A percentile compares a stretch with the other conserved stretches of the same genome.
These are phyloP conservation scores for Ctena decussata DNA, from an alignment of 2,888 invertebrate genomes.

Conservation along the genomic window DNA sequence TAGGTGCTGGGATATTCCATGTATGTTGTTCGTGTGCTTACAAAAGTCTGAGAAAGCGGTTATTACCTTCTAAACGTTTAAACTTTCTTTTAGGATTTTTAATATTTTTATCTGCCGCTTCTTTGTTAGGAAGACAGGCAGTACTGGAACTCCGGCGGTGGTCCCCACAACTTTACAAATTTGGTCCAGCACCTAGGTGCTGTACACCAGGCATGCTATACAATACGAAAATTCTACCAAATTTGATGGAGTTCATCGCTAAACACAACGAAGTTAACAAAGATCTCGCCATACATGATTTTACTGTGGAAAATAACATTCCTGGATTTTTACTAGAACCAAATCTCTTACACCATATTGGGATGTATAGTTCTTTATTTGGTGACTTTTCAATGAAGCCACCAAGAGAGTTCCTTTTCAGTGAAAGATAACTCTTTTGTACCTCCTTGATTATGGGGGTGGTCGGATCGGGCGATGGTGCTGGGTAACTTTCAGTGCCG, in stretches of 20 bases:
- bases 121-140: conserved; percentile 77
- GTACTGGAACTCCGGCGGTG: conserved; percentile 76
- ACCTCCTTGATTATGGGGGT: too few relatives aligned
- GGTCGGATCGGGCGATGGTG: too few relatives aligned
- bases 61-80: background rate
- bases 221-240: conserved; percentile 58
- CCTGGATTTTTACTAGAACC: conserved; percentile 79
- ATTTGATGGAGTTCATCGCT: conserved; percentile 60
- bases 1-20: conserved; percentile 64
- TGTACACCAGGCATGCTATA: conserved; percentile 85
- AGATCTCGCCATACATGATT: conserved; percentile 78
- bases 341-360: conserved; percentile 81
- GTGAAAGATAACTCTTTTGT: too few relatives aligned
- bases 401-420: conserved; percentile 62
- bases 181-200: conserved; percentile 79
- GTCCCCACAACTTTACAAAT: conserved; percentile 71
- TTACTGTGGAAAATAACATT: conserved; percentile 48
- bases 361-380: conserved; percentile 77
- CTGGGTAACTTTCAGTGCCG: too few relatives aligned
- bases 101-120: conserved; percentile 51
- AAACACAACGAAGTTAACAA: conserved; percentile 67
- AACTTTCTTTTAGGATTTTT: conserved; percentile 47
- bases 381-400: conserved; percentile 48
- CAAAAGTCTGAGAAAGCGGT: background rate
- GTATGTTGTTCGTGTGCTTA: background rate